Evolutionary conservation across 35 echinoderm and acorn worm species (phyloP), one percentile per base, ranked within the genome.

Genomic region (Ophiothrix spiculata): DNA sequence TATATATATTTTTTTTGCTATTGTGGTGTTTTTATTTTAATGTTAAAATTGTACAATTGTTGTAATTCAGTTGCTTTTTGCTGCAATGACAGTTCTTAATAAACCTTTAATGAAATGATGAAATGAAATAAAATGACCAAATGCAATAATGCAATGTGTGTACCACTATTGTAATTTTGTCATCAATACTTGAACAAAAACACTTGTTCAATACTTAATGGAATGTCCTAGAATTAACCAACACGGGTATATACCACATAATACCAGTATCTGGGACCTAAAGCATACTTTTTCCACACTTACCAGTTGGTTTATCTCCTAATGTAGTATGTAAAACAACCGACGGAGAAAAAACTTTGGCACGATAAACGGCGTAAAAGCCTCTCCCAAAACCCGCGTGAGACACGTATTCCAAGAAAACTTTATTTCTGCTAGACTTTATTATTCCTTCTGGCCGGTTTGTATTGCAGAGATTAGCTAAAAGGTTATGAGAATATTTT

Each of bases 281-380:
- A 49, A 6, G 6, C 19, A 19, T 19, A 49, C 19, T 19, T 6
- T 49, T 19, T 49, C 19, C 42, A 6, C 19, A 19, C 6, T 49
- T 6, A 10, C 19, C 42, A 49, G 42, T n/a, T n/a, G n/a, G n/a
- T n/a, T 6, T 37, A 80, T 39, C 77, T 37, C 36, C 23, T 39
- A 39, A 28, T 38, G 77, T 39, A 37, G 77, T 16, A 40, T 36
- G 32, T 0, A 25, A 3, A 21, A 13, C 14, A 39, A 45, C 12
- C 0, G 38, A 19, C 2, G 80, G 28, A 31, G 21, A 25, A 54
- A 56, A 82, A n/a, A 32, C 31, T 25, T 34, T 34, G 23, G 80
- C 32, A 8, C 83, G 36, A 33, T 92, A 95, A 32, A 21, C 40
- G 17, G 86, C 89, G 36, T 88, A 81, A 37, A 95, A 95, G 0